Conservation (phyloP, 2,113 vertebrate genomes). For the Tonatia bakeri region DNA sequence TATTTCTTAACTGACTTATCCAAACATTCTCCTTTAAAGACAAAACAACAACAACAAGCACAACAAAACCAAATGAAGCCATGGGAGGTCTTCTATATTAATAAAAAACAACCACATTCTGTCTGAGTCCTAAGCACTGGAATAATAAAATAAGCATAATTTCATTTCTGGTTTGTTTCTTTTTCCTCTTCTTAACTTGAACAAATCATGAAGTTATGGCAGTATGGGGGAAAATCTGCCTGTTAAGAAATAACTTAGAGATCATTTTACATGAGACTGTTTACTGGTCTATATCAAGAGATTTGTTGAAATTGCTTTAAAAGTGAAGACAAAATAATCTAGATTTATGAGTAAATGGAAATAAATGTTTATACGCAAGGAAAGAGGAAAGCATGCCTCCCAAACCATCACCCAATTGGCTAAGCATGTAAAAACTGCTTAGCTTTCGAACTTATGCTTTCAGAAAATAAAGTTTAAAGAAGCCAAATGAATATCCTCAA, state of each 20-base stretch:
- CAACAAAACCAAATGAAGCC: conserved; percentile 63
- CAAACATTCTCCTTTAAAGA: conserved; percentile 76
- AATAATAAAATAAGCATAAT: conserved; percentile 73
- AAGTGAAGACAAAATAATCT: conserved; percentile 67
- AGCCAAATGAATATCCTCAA: conserved; percentile 52
- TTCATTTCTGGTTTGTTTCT: conserved; percentile 62
- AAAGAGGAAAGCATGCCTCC: not conserved
- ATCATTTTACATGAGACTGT: conserved; percentile 59
- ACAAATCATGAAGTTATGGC: conserved; percentile 51
- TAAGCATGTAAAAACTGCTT: conserved; percentile 41
- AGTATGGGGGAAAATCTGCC: conserved; percentile 16
- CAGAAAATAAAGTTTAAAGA: conserved; percentile 57
- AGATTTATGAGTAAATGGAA: conserved; percentile 63
- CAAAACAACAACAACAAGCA: conserved; percentile 19
- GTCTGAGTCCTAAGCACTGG: conserved; percentile 67
- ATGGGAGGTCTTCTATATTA: conserved; percentile 60
- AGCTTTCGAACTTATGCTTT: conserved; percentile 37
- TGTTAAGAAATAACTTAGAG: conserved; percentile 59
- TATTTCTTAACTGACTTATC: conserved; percentile 74
- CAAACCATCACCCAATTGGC: conserved; percentile 12
- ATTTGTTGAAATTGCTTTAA: conserved; percentile 68
- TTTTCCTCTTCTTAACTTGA: conserved; percentile 46
- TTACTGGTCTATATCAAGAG: conserved; percentile 67
- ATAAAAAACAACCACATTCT: conserved; percentile 67
- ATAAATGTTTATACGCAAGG: conserved; percentile 49